Base-by-base conservation (phyloP, 2,888 invertebrate genomes). In the Philereme vetulata region DNA sequence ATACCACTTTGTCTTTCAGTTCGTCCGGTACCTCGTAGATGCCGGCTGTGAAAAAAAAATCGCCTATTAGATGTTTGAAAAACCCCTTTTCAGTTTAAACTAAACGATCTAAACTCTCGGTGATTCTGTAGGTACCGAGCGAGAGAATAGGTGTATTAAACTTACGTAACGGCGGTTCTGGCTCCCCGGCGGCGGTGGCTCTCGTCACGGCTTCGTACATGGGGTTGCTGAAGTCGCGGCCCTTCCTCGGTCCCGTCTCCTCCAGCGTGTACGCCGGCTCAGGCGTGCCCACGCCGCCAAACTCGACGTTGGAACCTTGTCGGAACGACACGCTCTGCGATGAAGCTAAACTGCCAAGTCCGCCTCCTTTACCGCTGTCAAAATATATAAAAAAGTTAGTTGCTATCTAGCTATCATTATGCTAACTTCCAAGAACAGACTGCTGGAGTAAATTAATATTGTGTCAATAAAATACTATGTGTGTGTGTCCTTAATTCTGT, bases 201-300 rank as follows among this genome's bases (percentile, higher is more conserved):
- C 95, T 93, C 70, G 95, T 95, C 56, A 96, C 96, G 50, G 97
- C 97, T 80, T 99, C 99, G 87, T 99, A 99, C 97, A 99, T 98
- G 50, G 99, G 99, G 92, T 99, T 99, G 78, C 97, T 96, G 93
- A 99, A 99, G 88, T 99, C 98, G 54, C 98, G 93, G 60, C 95
- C 95, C 85, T 97, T 97, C 71, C 95, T 94, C 72, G 83, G 76
- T 38, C 76, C 73, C 38, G 79, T 94, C 65, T 97, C 96, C 75
- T 96, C 96, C 75, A 97, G 80, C 55, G 91, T 95, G 86, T 97
- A 97, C 61, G 96, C 96, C 44, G 95, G 95, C 77, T 96, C 97
- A 40, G 80, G 77, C 38, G 77, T 67, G 40, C 80, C 68, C 77
- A 82, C 76, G 72, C 91, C 94, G 43, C 94, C 95, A 89, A 98